Percentiles rank a stretch among this genome's conserved stretches.
phyloP scores from a whole-genome alignment of 2,113 vertebrate species.

The Marmota flaviventris region DNA sequence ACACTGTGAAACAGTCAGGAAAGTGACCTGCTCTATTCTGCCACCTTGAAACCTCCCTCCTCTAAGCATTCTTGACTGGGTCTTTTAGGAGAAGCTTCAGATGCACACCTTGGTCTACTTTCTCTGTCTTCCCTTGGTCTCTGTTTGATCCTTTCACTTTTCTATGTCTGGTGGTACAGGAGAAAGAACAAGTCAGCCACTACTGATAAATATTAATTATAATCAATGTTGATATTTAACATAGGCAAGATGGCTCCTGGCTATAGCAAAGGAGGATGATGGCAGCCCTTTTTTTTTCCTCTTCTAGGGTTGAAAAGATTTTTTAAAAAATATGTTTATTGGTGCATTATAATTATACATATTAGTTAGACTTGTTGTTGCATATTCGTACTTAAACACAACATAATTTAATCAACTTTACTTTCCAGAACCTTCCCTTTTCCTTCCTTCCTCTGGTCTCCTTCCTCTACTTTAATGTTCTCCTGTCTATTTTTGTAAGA shows the following conservation, averaged over 20 bases:
- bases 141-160: slow-evolving; percentile 11
- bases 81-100: background rate
- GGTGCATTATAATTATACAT: too few species aligned
- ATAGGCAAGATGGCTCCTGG: background rate
- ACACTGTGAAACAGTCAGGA: too few species aligned
- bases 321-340: too few species aligned
- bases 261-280: background rate
- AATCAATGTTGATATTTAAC: background rate
- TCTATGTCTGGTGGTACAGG: background rate
- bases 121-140: slow-evolving; percentile 11
- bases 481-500: too few species aligned
- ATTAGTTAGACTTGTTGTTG: too few species aligned
- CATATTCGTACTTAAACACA: too few species aligned
- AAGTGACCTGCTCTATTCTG: too few species aligned
- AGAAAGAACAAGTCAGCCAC: background rate
- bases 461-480: too few species aligned
- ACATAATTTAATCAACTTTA: too few species aligned
- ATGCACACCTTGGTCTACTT: background rate
- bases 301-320: too few species aligned
- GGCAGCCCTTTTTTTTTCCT: background rate
- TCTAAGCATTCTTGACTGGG: background rate
- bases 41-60: background rate
- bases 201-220: background rate
- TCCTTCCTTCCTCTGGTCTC: too few species aligned
- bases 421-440: too few species aligned